Conservation (phyloP, 1,140 invertebrate genomes). For the Euwallacea fornicatus region DNA sequence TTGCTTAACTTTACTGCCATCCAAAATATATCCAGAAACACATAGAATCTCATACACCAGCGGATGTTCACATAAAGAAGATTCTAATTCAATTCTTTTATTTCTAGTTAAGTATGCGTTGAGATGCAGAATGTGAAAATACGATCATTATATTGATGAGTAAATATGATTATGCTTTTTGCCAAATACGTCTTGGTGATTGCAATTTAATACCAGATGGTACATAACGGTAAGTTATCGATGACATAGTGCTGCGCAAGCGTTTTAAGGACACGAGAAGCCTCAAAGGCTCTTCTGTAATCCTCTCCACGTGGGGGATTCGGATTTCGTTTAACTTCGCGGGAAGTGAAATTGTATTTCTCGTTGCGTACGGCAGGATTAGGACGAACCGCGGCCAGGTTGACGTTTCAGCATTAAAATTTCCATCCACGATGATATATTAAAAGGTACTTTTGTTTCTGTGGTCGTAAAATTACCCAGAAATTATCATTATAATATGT, state of each 20-base stretch:
- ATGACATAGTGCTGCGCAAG: slow-evolving; percentile 5
- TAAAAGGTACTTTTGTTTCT: background rate
- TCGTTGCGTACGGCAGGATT: background rate
- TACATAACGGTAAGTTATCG: slow-evolving; percentile 1
- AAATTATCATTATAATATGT: background rate
- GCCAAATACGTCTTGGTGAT: too few species aligned
- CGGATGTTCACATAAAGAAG: too few species aligned
- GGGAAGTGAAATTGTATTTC: slow-evolving; percentile 3
- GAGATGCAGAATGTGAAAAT: too few species aligned
- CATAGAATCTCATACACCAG: too few species aligned
- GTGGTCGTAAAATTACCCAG: background rate
- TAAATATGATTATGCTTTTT: too few species aligned
- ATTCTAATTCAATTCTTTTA: too few species aligned
- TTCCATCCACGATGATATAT: background rate
- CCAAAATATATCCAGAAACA: too few species aligned
- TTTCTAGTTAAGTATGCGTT: too few species aligned
- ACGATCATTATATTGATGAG: too few species aligned
- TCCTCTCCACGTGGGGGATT: slow-evolving; percentile 17
- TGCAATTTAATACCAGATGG: too few species aligned
- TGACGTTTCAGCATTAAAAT: background rate
- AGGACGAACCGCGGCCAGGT: background rate
- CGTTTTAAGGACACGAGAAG: slow-evolving; percentile 8
- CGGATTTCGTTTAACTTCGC: slow-evolving; percentile 21
- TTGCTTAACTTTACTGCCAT: too few species aligned
- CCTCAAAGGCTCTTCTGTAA: background rate